Conservation (phyloP, 2,113 vertebrate species). For the Tragelaphus buxtoni region DNA sequence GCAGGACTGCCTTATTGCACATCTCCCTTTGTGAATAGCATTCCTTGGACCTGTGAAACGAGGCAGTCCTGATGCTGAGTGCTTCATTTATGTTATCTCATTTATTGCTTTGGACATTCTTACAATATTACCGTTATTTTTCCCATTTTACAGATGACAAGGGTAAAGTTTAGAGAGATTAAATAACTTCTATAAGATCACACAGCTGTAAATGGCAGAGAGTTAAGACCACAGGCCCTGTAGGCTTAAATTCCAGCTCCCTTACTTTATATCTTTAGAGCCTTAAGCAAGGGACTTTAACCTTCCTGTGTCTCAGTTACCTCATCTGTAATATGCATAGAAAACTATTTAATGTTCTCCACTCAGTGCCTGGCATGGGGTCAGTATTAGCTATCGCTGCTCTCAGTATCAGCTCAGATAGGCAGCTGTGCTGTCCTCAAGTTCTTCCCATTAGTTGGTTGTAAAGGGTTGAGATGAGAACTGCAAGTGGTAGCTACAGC, state of each 20-base stretch:
- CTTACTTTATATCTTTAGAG: background rate
- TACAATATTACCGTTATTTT: background rate
- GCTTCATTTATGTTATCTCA: background rate
- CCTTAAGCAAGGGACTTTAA: background rate
- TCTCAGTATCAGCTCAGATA: background rate
- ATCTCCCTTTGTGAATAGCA: background rate
- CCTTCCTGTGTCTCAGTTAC: background rate
- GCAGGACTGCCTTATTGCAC: background rate
- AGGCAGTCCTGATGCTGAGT: background rate
- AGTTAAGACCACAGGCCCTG: background rate
- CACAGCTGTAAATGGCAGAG: background rate
- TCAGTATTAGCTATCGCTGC: background rate
- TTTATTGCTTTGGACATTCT: background rate
- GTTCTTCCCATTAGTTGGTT: background rate
- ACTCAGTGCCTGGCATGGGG: background rate
- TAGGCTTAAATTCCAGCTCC: background rate
- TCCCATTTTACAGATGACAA: background rate
- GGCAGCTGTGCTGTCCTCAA: background rate
- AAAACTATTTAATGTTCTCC: background rate
- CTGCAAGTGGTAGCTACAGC: background rate
- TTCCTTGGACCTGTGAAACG: background rate
- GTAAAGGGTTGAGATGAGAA: background rate
- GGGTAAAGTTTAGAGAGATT: background rate
- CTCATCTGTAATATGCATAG: background rate
- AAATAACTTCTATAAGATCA: background rate